phyloP scores from a whole-genome alignment of 2,113 vertebrate species.

The Daubentonia madagascariensis region DNA sequence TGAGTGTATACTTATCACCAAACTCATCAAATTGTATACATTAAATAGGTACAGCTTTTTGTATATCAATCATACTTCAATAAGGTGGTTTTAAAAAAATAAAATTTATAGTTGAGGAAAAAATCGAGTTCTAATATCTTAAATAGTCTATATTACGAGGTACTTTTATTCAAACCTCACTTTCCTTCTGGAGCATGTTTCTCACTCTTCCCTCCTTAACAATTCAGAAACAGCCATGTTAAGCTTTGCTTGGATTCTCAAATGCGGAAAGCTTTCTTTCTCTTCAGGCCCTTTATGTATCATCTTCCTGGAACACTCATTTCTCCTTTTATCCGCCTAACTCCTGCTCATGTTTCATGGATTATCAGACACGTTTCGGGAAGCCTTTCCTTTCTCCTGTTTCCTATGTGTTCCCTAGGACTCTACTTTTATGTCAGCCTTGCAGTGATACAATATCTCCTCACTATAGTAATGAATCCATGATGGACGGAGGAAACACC shows the following conservation, averaged over 20 bases:
- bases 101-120: background rate
- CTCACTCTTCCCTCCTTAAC: background rate
- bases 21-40: background rate
- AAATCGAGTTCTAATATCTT: background rate
- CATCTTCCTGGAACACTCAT: background rate
- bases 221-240: background rate
- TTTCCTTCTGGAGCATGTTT: background rate
- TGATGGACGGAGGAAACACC: background rate
- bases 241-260: background rate
- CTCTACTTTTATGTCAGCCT: background rate
- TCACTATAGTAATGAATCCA: accelerated
- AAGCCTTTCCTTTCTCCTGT: background rate
- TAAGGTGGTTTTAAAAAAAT: background rate
- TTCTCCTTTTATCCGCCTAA: background rate
- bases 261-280: background rate
- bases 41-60: background rate
- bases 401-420: background rate
- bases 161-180: background rate
- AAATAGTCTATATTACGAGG: background rate
- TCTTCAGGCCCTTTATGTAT: background rate
- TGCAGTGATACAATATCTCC: too few relatives aligned
- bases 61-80: too few relatives aligned
- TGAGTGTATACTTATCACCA: background rate
- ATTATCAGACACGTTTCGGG: background rate
- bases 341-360: background rate